Percentiles rank a stretch among this genome's conserved stretches.
phyloP scores from a whole-genome alignment of 92 coral and sea anemone species.

The Blastomussa wellsi region DNA sequence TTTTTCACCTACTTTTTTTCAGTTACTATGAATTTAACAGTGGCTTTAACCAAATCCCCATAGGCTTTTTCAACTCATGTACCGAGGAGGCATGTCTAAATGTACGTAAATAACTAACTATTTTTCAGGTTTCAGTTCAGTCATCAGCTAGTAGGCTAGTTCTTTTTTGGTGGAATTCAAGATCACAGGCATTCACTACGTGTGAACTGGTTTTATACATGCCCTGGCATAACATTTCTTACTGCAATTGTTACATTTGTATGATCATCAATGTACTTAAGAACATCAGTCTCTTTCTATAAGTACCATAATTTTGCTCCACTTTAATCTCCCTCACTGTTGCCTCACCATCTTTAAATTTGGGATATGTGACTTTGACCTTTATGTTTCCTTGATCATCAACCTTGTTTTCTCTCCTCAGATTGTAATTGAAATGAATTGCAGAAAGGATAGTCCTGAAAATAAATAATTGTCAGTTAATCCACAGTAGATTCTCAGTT shows the following conservation, averaged over 20 bases:
- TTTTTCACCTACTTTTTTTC: too few relatives aligned
- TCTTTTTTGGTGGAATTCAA: too few relatives aligned
- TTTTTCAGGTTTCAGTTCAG: neutral
- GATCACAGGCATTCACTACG: too few relatives aligned
- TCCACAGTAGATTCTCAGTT: too few relatives aligned
- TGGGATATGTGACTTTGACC: slow-evolving; percentile 41
- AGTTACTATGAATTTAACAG: too few relatives aligned
- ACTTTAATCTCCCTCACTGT: slow-evolving; percentile 38
- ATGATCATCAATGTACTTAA: neutral
- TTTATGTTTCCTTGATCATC: slow-evolving; percentile 20
- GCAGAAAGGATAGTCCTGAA: slow-evolving; percentile 51
- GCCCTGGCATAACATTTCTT: too few relatives aligned
- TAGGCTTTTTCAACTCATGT: too few relatives aligned
- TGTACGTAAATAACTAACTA: neutral
- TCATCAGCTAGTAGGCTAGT: too few relatives aligned
- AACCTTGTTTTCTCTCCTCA: slow-evolving; percentile 12
- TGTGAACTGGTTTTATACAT: too few relatives aligned
- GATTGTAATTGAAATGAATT: slow-evolving; percentile 45
- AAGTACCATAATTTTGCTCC: slow-evolving; percentile 41
- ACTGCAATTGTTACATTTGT: too few relatives aligned
- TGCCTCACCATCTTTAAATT: slow-evolving; percentile 40
- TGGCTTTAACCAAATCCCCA: too few relatives aligned
- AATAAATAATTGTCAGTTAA: neutral
- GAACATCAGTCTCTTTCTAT: neutral
- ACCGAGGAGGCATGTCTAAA: slow-evolving; percentile 3